phyloP scores from a whole-genome alignment of 2,888 invertebrate species.

The Clusia tigrina region DNA sequence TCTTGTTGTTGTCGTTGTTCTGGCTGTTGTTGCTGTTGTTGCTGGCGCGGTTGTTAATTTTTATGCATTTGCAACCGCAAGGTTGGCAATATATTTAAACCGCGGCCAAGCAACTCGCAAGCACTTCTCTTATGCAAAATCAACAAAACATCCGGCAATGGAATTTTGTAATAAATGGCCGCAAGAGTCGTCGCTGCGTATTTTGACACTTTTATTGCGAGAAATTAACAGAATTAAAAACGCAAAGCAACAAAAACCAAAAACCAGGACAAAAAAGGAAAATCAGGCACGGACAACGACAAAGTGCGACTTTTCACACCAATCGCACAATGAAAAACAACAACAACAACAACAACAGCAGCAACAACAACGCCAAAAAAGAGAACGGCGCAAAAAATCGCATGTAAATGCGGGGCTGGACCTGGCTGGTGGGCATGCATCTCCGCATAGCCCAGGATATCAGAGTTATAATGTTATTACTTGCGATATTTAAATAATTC shows the following conservation, averaged over 20 bases:
- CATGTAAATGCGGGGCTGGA: too few species aligned
- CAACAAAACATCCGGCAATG: conserved; percentile 15
- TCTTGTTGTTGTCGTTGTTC: too few species aligned
- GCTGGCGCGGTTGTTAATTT: conserved; percentile 9
- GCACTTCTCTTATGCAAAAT: neutral
- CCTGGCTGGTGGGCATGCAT: too few species aligned
- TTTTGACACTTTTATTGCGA: conserved; percentile 55
- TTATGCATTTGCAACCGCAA: conserved; percentile 9
- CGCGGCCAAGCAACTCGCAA: conserved; percentile 9
- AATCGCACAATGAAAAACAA: too few species aligned
- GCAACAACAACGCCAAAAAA: too few species aligned
- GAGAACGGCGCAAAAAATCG: too few species aligned
- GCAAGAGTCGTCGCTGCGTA: conserved; percentile 37
- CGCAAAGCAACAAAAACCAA: conserved; percentile 35
- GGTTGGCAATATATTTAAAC: conserved; percentile 17
- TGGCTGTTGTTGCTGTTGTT: neutral
- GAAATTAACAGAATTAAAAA: conserved; percentile 36
- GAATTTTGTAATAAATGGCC: conserved; percentile 53
- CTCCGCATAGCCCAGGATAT: conserved; percentile 8
- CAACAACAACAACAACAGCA: conserved; percentile 12
- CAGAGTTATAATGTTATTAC: conserved; percentile 46
- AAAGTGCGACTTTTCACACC: conserved; percentile 57
- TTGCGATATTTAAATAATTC: conserved; percentile 55
- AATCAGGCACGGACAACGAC: conserved; percentile 30
- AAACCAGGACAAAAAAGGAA: conserved; percentile 19